phyloP scores from a whole-genome alignment of 2,888 invertebrate genomes.

The Chrysolina americana region DNA sequence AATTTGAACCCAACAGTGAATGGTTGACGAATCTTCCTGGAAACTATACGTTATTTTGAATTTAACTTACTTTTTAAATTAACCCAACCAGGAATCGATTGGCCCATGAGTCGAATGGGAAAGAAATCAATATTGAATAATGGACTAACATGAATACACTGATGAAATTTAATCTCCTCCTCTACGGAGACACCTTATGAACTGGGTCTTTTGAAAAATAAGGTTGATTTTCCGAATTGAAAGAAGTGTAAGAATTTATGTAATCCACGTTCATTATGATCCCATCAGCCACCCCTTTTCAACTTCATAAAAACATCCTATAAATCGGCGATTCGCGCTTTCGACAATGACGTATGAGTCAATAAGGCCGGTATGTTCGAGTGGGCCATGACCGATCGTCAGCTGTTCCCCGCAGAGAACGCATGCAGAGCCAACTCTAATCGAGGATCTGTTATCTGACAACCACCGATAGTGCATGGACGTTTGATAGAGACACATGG shows the following conservation, averaged over 20 bases:
- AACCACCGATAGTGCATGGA: slow-evolving; percentile 58
- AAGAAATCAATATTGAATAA: no score
- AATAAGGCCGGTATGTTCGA: slow-evolving; percentile 67
- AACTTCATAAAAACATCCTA: slow-evolving; percentile 14
- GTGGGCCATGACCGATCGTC: slow-evolving; percentile 69
- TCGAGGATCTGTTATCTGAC: slow-evolving; percentile 68
- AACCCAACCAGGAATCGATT: no score
- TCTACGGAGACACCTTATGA: no score
- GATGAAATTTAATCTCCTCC: no score
- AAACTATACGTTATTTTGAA: no score
- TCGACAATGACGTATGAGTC: slow-evolving; percentile 68
- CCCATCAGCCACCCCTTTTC: neutral
- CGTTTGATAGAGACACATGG: slow-evolving; percentile 60
- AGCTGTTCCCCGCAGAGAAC: slow-evolving; percentile 66
- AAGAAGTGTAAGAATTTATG: neutral
- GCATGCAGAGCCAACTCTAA: slow-evolving; percentile 66
- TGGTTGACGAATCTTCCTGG: no score
- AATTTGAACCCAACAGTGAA: no score
- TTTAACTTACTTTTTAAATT: no score
- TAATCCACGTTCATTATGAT: neutral
- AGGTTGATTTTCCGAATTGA: neutral
- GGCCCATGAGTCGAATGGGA: no score
- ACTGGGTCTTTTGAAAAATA: no score
- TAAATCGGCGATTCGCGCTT: slow-evolving; percentile 31
- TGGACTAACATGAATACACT: no score